phyloP scores from a whole-genome alignment of 2,888 invertebrate genomes.

The Ischnura elegans region DNA sequence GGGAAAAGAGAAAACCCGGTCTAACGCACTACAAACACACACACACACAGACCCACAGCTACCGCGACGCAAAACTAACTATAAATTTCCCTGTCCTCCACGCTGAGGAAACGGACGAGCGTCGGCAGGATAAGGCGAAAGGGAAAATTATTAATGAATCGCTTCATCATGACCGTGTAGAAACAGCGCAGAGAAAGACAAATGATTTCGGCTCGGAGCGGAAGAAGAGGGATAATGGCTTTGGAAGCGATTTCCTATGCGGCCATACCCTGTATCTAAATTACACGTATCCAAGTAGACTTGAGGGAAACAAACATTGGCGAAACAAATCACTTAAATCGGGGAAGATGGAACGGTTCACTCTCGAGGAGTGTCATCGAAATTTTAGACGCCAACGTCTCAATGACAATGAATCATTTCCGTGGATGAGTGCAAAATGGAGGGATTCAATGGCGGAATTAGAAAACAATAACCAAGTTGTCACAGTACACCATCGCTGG shows the following conservation, averaged over 20 bases:
- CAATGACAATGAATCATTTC: too few species aligned
- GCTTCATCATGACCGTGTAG: conserved; percentile 19
- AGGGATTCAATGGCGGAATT: too few species aligned
- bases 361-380: background rate
- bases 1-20: background rate
- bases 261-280: background rate
- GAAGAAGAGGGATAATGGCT: conserved; percentile 41
- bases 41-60: background rate
- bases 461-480: too few species aligned
- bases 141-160: conserved; percentile 64
- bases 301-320: background rate
- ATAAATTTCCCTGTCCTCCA: conserved; percentile 49
- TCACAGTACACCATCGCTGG: too few species aligned
- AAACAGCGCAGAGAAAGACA: conserved; percentile 40
- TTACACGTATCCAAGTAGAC: background rate
- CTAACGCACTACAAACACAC: background rate
- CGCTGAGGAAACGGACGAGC: conserved; percentile 34
- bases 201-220: conserved; percentile 18
- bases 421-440: too few species aligned
- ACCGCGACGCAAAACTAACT: conserved; percentile 34
- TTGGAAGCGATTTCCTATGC: conserved; percentile 48
- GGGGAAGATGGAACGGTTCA: background rate
- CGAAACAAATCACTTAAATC: conserved; percentile 17
- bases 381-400: background rate
- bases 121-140: conserved; percentile 40